Evolutionary conservation across 2,113 vertebrate species (phyloP), one percentile per base, ranked within the genome.

Genomic region (Hyperoodon ampullatus): DNA sequence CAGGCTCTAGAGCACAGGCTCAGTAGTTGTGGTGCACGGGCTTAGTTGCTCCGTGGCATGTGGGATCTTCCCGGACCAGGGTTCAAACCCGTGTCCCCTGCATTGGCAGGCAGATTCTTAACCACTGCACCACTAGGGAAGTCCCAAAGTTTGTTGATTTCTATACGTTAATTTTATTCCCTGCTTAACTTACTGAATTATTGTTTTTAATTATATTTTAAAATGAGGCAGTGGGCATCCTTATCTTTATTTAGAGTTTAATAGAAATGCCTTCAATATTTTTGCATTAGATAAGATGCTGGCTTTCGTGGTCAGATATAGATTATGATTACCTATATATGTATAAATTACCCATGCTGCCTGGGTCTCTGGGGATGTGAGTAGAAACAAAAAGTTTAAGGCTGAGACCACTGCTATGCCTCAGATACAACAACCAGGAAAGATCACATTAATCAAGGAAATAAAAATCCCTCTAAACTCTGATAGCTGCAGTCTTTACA

Each of bases 141-240:
- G 21, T 23, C 58, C 58, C 58, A 21, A 60, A 60, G 58, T 60
- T 60, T 60, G 18, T 53, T 16, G 15, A 61, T 26, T 61, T 50
- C 26, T 78, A 26, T 74, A 71, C 71, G 44, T 82, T 84, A 82
- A 63, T 58, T 91, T 96, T 92, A 78, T 92, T 93, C 12, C 35
- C 4, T 55, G 63, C 24, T 88, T 71, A 88, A 68, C 0, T 84
- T 85, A 71, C 5, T 77, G 58, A 60, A 15, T 42, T 72, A 39
- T 68, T 82, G 14, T 47, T 94, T 75, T 14, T 75, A 72, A 39
- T 35, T 93, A 44, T 23, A 78, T 75, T 63, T 70, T 82, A 68
- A 83, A 72, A 30, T 71, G 16, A 84, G 61, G 3, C 35, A 65
- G 30, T 65, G 26, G 28, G 21, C 33, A 28, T 88, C 53, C 30